Evolutionary conservation across 2,797 vertebrate genomes (phyloP).

Genomic region (Sphenopsis melanotis): DNA sequence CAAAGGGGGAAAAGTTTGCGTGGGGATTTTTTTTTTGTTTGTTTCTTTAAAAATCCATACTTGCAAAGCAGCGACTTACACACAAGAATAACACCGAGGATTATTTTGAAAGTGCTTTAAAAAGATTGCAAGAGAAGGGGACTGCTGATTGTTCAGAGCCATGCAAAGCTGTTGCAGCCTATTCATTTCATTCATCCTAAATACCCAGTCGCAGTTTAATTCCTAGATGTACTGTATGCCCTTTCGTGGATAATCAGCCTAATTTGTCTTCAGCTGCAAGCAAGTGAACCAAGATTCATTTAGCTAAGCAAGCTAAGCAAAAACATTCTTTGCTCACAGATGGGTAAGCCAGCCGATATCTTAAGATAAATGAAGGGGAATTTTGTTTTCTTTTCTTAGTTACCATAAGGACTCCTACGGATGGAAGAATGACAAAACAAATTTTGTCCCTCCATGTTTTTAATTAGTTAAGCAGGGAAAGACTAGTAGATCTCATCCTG

Average conservation of each 20-base stretch:
- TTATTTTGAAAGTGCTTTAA: constrained; percentile 37
- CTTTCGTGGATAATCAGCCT: constrained; percentile 43
- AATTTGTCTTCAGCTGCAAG: constrained; percentile 56
- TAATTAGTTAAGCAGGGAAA: constrained; percentile 61
- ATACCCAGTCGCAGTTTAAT: constrained; percentile 20
- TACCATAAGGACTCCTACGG: background rate
- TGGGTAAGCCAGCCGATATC: constrained; percentile 21
- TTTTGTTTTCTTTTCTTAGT: constrained; percentile 44
- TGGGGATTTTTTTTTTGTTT: background rate
- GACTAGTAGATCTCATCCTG: constrained; percentile 52
- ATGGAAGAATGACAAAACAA: constrained; percentile 32
- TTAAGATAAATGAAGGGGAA: constrained; percentile 23
- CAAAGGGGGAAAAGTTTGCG: background rate
- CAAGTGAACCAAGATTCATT: constrained; percentile 48
- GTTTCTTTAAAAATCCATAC: background rate
- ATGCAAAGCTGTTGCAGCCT: constrained; percentile 21
- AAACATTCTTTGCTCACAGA: constrained; percentile 40
- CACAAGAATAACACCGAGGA: background rate
- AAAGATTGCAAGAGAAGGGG: background rate
- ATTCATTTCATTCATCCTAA: constrained; percentile 54
- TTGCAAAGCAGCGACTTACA: background rate
- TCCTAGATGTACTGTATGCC: constrained; percentile 39
- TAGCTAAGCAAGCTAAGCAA: constrained; percentile 50
- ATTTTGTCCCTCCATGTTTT: constrained; percentile 16
- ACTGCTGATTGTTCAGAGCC: constrained; percentile 22